Conservation (phyloP, 2,888 invertebrate species). For the Colostygia pectinataria region DNA sequence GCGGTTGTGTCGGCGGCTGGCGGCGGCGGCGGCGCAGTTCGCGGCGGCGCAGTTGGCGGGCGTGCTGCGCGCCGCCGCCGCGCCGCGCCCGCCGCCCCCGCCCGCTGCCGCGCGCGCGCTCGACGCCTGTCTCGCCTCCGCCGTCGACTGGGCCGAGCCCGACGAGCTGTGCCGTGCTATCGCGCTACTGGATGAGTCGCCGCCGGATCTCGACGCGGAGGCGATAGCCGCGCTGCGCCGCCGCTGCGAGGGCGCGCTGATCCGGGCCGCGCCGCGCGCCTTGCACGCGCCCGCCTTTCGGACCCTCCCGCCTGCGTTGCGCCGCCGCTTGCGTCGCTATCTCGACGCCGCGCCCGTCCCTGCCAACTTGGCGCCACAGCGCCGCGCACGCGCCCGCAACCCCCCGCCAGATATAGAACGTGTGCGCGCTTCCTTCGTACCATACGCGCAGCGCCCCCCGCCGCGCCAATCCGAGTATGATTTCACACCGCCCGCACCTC, state of each 20-base stretch:
- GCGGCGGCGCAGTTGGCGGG: constrained; percentile 89
- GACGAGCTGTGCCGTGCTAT: constrained; percentile 93
- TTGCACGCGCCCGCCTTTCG: constrained; percentile 60
- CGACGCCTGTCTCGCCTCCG: constrained; percentile 90
- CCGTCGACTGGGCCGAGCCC: constrained; percentile 90
- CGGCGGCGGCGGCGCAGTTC: constrained; percentile 91
- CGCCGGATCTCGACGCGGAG: constrained; percentile 50
- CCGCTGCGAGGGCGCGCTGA: constrained; percentile 62
- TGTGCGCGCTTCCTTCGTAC: constrained; percentile 64
- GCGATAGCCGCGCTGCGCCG: constrained; percentile 48
- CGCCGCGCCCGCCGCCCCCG: constrained; percentile 41
- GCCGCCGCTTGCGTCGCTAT: constrained; percentile 52
- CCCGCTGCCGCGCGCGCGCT: constrained; percentile 68
- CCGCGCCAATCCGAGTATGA: too few species aligned
- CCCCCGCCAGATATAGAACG: constrained; percentile 59
- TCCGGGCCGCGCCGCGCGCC: constrained; percentile 60
- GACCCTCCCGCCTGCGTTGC: constrained; percentile 58
- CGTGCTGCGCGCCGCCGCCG: constrained; percentile 87
- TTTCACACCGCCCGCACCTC: constrained; percentile 4
- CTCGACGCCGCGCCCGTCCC: constrained; percentile 27
- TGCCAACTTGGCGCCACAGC: constrained; percentile 33
- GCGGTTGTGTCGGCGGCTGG: constrained; percentile 89
- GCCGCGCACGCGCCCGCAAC: constrained; percentile 31
- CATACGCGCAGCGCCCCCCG: constrained; percentile 57
- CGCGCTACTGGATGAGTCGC: constrained; percentile 64